These are phyloP conservation scores for Albula goreensis DNA, from an alignment of 2,113 vertebrate genomes.

Conservation along the genomic window DNA sequence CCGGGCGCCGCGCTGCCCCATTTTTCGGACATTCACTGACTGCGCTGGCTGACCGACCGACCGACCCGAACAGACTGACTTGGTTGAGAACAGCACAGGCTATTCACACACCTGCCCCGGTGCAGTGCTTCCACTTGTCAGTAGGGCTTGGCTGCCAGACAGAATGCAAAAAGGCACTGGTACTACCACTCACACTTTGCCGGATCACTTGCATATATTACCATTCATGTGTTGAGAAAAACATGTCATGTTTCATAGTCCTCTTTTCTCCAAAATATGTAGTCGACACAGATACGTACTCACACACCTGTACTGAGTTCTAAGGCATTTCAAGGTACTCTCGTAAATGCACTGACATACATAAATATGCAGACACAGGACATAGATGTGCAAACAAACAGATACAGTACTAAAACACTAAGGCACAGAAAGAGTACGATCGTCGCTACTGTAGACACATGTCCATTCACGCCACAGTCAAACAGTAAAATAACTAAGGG, in stretches of 20 bases:
- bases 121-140: constrained; percentile 8
- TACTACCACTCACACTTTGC: neutral
- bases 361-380: constrained; percentile 23
- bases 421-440: constrained; percentile 17
- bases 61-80: constrained; percentile 8
- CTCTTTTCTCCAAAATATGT: neutral
- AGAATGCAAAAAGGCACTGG: constrained; percentile 22
- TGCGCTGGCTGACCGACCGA: constrained; percentile 15
- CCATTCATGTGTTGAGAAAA: constrained; percentile 10
- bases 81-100: neutral
- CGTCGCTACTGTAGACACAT: constrained; percentile 11
- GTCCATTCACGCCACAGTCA: constrained; percentile 15
- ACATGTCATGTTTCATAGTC: neutral
- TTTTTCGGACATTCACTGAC: constrained; percentile 22
- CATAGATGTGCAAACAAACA: constrained; percentile 21
- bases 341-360: constrained; percentile 14
- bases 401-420: constrained; percentile 3
- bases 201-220: constrained; percentile 6
- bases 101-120: constrained; percentile 9
- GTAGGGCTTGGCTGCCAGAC: neutral
- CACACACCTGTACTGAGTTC: neutral
- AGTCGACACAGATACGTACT: constrained; percentile 5
- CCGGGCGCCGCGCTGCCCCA: constrained; percentile 32
- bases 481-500: constrained; percentile 5
- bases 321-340: neutral